Evolutionary conservation across 2,113 vertebrate genomes (phyloP).

Genomic region (Shinisaurus crocodilurus): DNA sequence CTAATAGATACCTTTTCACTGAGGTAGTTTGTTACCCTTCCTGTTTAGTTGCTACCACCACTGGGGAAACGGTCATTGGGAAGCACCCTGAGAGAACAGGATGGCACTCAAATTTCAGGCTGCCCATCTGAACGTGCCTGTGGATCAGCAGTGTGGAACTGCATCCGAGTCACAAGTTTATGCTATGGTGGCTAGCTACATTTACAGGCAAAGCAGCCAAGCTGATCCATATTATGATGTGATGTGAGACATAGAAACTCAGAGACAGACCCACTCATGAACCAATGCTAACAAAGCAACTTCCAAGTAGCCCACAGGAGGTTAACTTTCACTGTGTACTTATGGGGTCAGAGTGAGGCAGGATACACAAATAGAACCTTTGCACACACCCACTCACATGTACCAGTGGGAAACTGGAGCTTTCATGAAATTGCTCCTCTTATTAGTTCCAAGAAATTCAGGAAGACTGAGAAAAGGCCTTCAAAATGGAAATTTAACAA

Average conservation of each 20-base stretch:
- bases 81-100: not conserved
- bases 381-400: not conserved
- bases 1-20: not conserved
- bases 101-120: not conserved
- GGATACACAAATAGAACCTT: not conserved
- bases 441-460: not conserved
- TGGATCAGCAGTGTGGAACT: not conserved
- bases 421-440: not conserved
- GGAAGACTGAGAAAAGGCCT: not conserved
- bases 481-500: not conserved
- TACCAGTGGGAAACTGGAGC: too few species aligned
- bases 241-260: not conserved
- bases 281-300: not conserved
- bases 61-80: not conserved
- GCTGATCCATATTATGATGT: not conserved
- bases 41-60: not conserved
- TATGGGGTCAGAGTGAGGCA: not conserved
- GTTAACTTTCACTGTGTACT: not conserved
- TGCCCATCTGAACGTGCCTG: not conserved
- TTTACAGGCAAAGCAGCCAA: not conserved
- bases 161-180: not conserved
- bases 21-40: slow-evolving; percentile 15
- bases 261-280: not conserved
- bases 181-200: not conserved
- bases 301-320: not conserved